Evolutionary conservation across 1,140 invertebrate genomes (phyloP), one percentile per base, ranked within the genome.

Genomic region (Achatina immaculata): DNA sequence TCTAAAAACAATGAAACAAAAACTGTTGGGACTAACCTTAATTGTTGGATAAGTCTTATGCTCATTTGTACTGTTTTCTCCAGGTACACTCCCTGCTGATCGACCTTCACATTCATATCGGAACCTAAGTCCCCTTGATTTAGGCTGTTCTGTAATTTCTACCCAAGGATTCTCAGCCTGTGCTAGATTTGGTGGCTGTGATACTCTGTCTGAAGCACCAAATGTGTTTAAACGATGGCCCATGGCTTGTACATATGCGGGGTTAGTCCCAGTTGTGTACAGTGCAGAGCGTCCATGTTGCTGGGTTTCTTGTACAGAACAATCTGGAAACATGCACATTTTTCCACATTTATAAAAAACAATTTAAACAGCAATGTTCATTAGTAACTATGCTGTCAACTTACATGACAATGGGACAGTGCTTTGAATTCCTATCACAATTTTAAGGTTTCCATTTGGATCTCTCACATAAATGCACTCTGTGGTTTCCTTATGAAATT

Each of bases 51-150:
- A 98, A 2, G 97, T 97, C 91, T 97, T 98, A 89, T 95, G 95
- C 85, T 99, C 97, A 6, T 94, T 92, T 9, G 95, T 97, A 83
- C 95, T 97, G 86, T 94, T 95, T 66, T 95, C 94, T 55, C 97
- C 97, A 4, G 97, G 97, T 85, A 99, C 97, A 79, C 96, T 97
- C 24, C 97, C 97, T 66, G 97, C 97, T 7, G 96, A 98, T 88
- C 97, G 93, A 1, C 97, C 97, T 91, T 99, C 98, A 92, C 97
- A 99, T 88, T 98, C 96, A 92, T 99, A 99, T 11, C 97, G 93
- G 92, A 97, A 96, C 85, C 96, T 93, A 21, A 98, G 92, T 0
- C 96, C 96, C 90, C 98, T 96, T 19, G 95, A 94, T 36, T 97
- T 96, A 0, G 97, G 98, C 89, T 99, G 96, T 89, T 98, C 97